phyloP scores from a whole-genome alignment of 2,797 vertebrate genomes.

The Sebastolobus alascanus region DNA sequence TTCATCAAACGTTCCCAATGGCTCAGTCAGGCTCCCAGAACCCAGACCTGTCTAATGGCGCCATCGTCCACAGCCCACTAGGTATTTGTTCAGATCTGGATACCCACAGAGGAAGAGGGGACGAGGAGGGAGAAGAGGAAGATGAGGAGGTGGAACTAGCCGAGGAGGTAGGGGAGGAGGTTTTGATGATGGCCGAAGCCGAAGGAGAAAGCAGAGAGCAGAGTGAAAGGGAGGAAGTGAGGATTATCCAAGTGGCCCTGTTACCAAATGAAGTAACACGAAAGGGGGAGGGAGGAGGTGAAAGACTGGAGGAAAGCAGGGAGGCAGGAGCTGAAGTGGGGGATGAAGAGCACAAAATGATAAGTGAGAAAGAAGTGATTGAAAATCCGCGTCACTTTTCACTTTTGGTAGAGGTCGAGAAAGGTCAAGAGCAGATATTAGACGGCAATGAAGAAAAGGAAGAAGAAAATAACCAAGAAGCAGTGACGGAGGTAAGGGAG shows the following conservation, averaged over 20 bases:
- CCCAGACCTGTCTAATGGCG: constrained; percentile 67
- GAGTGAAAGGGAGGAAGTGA: constrained; percentile 25
- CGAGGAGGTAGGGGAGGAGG: constrained; percentile 77
- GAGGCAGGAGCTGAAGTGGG: not conserved
- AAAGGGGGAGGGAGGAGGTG: constrained; percentile 7
- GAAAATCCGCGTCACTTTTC: not conserved
- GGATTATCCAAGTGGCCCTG: constrained; percentile 6
- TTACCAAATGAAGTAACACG: constrained; percentile 31
- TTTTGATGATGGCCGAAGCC: constrained; percentile 43
- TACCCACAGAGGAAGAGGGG: constrained; percentile 30
- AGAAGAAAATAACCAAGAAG: not conserved
- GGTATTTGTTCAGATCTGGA: constrained; percentile 62
- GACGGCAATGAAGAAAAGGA: constrained; percentile 3
- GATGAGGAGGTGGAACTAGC: constrained; percentile 81
- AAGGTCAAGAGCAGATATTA: not conserved
- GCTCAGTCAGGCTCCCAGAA: constrained; percentile 68
- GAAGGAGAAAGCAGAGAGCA: constrained; percentile 20
- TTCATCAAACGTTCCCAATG: constrained; percentile 59
- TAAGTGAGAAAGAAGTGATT: not conserved
- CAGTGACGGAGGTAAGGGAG: not conserved
- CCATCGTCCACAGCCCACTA: constrained; percentile 50
- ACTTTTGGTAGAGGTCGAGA: not conserved
- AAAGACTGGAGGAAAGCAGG: not conserved
- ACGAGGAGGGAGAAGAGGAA: constrained; percentile 59
- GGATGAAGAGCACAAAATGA: constrained; percentile 7